Percentiles rank a stretch among this genome's conserved stretches.
Conservation (phyloP, 2,797 vertebrate genomes). For the Apogon hyalosoma region DNA sequence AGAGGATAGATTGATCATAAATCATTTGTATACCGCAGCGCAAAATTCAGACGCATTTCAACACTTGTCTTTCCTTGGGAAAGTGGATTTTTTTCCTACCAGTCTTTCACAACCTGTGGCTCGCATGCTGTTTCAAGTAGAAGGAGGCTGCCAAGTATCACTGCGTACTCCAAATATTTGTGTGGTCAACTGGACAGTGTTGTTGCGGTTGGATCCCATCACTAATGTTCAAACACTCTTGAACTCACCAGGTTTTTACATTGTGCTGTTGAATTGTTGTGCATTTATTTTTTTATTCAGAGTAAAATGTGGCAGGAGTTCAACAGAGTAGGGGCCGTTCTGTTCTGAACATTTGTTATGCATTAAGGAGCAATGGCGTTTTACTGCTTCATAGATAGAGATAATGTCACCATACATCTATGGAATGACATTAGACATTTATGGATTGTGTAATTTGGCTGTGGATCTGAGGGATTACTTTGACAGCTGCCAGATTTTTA, state of each 20-base stretch:
- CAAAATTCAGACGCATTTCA: conserved; percentile 74
- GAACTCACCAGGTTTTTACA: conserved; percentile 67
- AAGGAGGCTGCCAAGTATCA: conserved; percentile 78
- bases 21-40: conserved; percentile 62
- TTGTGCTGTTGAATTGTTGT: conserved; percentile 47
- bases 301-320: conserved; percentile 32
- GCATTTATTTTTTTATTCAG: conserved; percentile 45
- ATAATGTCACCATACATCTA: not conserved
- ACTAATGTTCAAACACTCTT: conserved; percentile 75
- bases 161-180: conserved; percentile 83
- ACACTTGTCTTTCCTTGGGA: conserved; percentile 77
- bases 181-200: conserved; percentile 80
- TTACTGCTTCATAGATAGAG: conserved; percentile 7
- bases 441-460: not conserved
- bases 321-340: conserved; percentile 12
- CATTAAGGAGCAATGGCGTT: not conserved
- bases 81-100: conserved; percentile 52
- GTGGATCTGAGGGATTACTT: not conserved
- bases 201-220: conserved; percentile 75
- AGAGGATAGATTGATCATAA: conserved; percentile 66
- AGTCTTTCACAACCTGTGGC: conserved; percentile 81
- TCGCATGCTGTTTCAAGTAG: conserved; percentile 74
- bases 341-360: not conserved
- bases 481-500: not conserved
- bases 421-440: conserved; percentile 1